Conservation (phyloP, 2,888 invertebrate genomes). For the Conchocele bisecta region DNA sequence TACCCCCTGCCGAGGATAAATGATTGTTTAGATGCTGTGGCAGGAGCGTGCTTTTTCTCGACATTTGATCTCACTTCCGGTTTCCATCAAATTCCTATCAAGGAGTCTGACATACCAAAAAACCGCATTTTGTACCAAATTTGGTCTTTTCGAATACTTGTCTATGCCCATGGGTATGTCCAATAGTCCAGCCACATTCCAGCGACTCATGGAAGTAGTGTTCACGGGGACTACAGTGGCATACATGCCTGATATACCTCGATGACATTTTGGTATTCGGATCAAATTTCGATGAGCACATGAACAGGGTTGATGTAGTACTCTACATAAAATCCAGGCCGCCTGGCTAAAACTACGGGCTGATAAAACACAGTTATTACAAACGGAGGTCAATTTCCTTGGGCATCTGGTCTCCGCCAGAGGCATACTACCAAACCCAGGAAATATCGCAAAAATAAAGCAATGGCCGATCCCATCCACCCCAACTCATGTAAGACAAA, state of each 20-base stretch:
- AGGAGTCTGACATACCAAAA: constrained; percentile 22
- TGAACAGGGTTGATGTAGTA: constrained; percentile 10
- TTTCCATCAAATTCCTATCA: constrained; percentile 27
- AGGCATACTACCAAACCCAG: background rate
- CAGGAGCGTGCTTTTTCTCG: constrained; percentile 6
- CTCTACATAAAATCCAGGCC: background rate
- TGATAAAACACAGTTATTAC: constrained; percentile 14
- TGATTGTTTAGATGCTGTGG: constrained; percentile 29
- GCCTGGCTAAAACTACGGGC: constrained; percentile 16
- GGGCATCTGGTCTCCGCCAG: constrained; percentile 9
- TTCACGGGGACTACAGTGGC: background rate
- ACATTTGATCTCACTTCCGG: constrained; percentile 26
- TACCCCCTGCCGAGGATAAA: constrained; percentile 10
- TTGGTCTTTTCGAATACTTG: constrained; percentile 22
- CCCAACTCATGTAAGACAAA: constrained; percentile 3
- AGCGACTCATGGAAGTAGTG: constrained; percentile 8
- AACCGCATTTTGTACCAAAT: constrained; percentile 32
- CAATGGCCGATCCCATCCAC: background rate
- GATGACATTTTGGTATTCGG: constrained; percentile 31
- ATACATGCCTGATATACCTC: constrained; percentile 7
- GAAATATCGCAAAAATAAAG: background rate
- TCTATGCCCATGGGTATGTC: constrained; percentile 19
- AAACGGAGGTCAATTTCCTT: constrained; percentile 15
- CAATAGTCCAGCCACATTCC: too few species aligned
- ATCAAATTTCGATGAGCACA: constrained; percentile 19